Percentiles rank a stretch among this genome's conserved stretches.
Conservation (phyloP, 2,888 invertebrate species). For the Rhyacophila evoluta region DNA sequence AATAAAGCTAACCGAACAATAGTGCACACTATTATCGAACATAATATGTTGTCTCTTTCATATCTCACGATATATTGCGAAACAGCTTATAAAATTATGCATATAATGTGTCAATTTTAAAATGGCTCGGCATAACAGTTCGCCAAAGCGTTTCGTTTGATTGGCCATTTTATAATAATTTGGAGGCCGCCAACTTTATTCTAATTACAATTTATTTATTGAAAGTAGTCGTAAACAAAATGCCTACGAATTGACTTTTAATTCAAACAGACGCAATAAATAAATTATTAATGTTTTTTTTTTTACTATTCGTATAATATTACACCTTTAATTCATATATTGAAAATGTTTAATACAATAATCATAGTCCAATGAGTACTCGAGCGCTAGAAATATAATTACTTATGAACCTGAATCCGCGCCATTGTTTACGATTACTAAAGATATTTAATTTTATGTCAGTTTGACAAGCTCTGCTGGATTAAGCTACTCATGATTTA, state of each 20-base stretch:
- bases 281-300: background rate
- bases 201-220: conserved; percentile 27
- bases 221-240: background rate
- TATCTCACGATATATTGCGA: background rate
- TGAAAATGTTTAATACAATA: too few relatives aligned
- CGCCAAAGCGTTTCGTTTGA: background rate
- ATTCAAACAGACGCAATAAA: background rate
- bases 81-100: background rate
- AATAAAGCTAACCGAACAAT: background rate
- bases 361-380: too few relatives aligned
- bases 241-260: background rate
- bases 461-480: too few relatives aligned
- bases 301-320: too few relatives aligned
- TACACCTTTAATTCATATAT: too few relatives aligned
- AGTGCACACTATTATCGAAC: background rate
- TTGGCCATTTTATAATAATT: background rate
- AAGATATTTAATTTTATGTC: too few relatives aligned
- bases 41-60: background rate
- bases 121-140: background rate
- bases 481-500: too few relatives aligned
- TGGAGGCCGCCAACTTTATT: conserved; percentile 23
- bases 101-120: background rate
- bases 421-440: too few relatives aligned
- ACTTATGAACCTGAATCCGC: too few relatives aligned
- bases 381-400: too few relatives aligned